A percentile compares a stretch with the other conserved stretches of the same genome.
Evolutionary conservation across 2,113 vertebrate genomes (phyloP).

Genomic region (Alosa alosa): DNA sequence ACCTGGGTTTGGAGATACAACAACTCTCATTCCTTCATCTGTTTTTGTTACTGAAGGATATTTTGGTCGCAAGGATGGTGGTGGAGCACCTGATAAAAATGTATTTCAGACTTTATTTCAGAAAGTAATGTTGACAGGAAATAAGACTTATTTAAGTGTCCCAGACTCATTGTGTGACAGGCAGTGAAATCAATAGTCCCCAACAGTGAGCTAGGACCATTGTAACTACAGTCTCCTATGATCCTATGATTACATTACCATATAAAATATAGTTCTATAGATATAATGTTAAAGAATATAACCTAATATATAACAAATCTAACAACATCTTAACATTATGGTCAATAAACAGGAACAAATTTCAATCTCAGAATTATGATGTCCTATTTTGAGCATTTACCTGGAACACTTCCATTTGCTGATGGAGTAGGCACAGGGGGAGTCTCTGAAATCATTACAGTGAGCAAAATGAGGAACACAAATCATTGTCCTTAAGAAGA

Average conservation of each 20-base stretch:
- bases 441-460: constrained; percentile 42
- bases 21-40: constrained; percentile 59
- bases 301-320: too few relatives aligned
- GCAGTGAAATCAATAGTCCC: not conserved
- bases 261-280: too few relatives aligned
- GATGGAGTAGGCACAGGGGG: constrained; percentile 10
- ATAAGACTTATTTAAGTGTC: not conserved
- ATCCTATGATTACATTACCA: too few relatives aligned
- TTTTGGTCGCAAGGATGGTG: constrained; percentile 53
- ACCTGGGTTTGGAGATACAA: constrained; percentile 70
- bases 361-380: not conserved
- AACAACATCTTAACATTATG: too few relatives aligned
- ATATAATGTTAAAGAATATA: too few relatives aligned
- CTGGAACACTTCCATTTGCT: constrained; percentile 43
- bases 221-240: not conserved
- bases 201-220: not conserved
- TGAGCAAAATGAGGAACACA: not conserved
- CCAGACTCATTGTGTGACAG: not conserved
- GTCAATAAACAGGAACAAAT: not conserved
- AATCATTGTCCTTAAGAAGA: not conserved
- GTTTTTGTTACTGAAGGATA: constrained; percentile 61
- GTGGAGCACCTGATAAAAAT: constrained; percentile 47
- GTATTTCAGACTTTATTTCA: not conserved
- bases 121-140: not conserved
- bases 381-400: not conserved